These are phyloP conservation scores for Oncorhynchus nerka DNA, from an alignment of 2,113 vertebrate species.

Conservation along the genomic window DNA sequence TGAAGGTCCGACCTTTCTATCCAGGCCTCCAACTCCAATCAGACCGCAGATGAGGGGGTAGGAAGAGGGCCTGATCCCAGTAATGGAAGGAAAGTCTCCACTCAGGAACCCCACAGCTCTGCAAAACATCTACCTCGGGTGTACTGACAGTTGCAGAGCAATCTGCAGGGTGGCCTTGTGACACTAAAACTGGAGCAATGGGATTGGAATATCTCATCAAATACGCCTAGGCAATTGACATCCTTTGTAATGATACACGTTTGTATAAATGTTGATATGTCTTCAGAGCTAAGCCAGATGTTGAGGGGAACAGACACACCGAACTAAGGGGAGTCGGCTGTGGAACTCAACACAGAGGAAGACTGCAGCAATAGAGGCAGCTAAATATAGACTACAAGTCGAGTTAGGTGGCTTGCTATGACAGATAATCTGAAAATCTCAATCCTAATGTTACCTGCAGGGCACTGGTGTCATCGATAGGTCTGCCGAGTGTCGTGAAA, in stretches of 20 bases:
- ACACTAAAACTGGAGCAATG: neutral
- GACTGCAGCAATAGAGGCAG: conserved; percentile 27
- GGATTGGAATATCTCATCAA: no score
- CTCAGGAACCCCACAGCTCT: conserved; percentile 45
- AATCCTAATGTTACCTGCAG: neutral
- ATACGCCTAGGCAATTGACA: neutral
- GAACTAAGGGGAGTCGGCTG: neutral
- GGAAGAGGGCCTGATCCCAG: conserved; percentile 49
- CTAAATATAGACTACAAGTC: conserved; percentile 7
- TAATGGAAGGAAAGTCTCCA: conserved; percentile 54
- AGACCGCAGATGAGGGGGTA: conserved; percentile 69
- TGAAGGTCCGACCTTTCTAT: conserved; percentile 53
- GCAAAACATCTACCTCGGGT: conserved; percentile 14
- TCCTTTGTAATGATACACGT: neutral
- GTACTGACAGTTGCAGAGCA: neutral
- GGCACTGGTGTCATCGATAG: neutral
- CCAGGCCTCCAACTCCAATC: conserved; percentile 63
- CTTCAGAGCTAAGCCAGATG: no score
- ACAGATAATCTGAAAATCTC: neutral
- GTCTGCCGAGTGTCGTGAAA: conserved; percentile 4
- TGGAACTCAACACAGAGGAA: neutral
- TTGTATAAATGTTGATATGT: neutral
- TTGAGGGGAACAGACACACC: no score
- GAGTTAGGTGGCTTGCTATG: neutral
- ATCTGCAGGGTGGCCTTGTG: neutral